Percentiles rank a stretch among this genome's conserved stretches.
phyloP scores from a whole-genome alignment of 2,888 invertebrate species.

The Chironomus riparius region DNA sequence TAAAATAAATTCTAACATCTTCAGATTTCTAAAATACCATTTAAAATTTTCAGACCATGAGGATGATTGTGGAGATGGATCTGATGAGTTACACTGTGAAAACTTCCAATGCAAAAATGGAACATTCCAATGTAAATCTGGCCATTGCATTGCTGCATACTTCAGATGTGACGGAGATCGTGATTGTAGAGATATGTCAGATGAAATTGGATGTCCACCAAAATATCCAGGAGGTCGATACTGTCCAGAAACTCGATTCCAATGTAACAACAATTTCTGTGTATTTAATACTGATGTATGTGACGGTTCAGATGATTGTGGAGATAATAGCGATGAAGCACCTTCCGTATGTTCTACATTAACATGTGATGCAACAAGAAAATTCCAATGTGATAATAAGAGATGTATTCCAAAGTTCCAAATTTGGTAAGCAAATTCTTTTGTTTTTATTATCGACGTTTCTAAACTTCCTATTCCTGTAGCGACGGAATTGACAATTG shows the following conservation, averaged over 20 bases:
- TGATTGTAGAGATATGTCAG: conserved; percentile 82
- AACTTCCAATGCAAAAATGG: conserved; percentile 80
- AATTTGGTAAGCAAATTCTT: conserved; percentile 44
- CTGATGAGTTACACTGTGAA: conserved; percentile 78
- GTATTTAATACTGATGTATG: conserved; percentile 83
- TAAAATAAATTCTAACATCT: neutral
- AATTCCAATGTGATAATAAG: conserved; percentile 86
- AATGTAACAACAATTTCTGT: conserved; percentile 87
- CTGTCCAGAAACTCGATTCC: conserved; percentile 83
- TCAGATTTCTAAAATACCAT: neutral
- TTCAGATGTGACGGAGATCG: conserved; percentile 79
- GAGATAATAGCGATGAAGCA: conserved; percentile 83
- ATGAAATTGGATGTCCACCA: conserved; percentile 82
- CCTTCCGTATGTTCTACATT: conserved; percentile 71
- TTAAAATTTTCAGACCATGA: conserved; percentile 54
- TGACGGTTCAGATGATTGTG: conserved; percentile 89
- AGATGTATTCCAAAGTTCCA: conserved; percentile 78
- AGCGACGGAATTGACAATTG: conserved; percentile 88
- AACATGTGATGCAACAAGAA: conserved; percentile 70
- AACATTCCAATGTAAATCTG: conserved; percentile 84
- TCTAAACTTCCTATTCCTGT: neutral
- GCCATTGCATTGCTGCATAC: conserved; percentile 85
- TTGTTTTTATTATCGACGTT: neutral
- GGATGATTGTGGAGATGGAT: conserved; percentile 92
- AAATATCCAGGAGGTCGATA: conserved; percentile 79